Base-by-base conservation (phyloP, 2,113 vertebrate genomes). In the Triplophysa rosa region DNA sequence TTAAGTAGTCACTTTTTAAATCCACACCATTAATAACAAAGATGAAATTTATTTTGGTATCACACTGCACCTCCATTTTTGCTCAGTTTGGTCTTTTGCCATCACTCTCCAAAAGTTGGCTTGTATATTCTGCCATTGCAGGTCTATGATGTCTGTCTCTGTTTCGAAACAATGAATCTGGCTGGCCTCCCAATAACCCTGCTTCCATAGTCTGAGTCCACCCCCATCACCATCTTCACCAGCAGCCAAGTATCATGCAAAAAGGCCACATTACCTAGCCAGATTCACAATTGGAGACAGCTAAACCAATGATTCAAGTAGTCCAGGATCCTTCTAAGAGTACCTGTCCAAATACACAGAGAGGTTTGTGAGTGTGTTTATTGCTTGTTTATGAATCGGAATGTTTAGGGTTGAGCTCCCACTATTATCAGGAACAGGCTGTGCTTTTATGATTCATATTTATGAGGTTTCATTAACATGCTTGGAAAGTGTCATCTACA, bases 101-200 rank as follows among this genome's bases (percentile, higher is more conserved):
- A 62, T 74, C 58, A 45, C 40, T 74, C 72, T 61, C 37, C 59
- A 54, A 61, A 52, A 52, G 45, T 10, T 65, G 62, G 74, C 40
- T 42, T 76, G 17, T 49, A 62, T 75, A 29, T 56, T 63, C 54
- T 58, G 24, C 26, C 61, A 63, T 63, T 4, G 14, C 61, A 17
- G 5, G 13, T 29, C 61, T 29, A 63, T 63, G 24, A 24, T 29
- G 23, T 33, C 42, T 37, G 19, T 42, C 56, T 81, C 23, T 77
- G 26, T 23, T 33, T 77, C 40, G 68, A 42, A 65, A 64, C 58
- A 65, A 75, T 77, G 64, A 69, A 37, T 81, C 80, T 82, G 74
- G 80, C 73, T 82, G 80, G 70, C 80, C 80, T 82, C 59, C 67
- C 47, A 65, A 40, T 77, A 82, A 82, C 80, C 80, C 74, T 64